Percentiles rank a stretch among this genome's conserved stretches.
phyloP scores from a whole-genome alignment of 2,113 vertebrate species.

The Sinosuthora webbiana region DNA sequence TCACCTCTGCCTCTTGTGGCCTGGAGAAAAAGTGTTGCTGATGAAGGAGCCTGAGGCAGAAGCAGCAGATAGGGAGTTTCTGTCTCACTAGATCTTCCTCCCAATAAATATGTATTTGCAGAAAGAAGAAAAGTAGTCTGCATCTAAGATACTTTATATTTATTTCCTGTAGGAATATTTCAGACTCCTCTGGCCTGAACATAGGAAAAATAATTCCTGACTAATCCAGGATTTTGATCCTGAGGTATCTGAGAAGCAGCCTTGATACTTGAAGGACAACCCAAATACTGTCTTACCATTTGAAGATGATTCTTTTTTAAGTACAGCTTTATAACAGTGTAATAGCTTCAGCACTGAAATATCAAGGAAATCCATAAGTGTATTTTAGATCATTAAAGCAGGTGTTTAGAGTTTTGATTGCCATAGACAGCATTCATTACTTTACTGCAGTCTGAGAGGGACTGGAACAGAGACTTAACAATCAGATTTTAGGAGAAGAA shows the following conservation, averaged over 20 bases:
- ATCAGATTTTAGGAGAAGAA: background rate
- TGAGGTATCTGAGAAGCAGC: background rate
- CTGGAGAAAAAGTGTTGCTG: background rate
- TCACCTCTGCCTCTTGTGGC: rapidly evolving
- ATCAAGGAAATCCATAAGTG: background rate
- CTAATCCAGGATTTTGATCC: background rate
- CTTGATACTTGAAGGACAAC: background rate
- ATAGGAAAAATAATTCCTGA: background rate
- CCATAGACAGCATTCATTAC: background rate
- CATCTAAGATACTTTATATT: background rate
- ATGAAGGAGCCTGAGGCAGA: background rate
- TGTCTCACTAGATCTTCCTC: background rate
- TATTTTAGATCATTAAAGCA: background rate
- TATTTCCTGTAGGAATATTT: background rate
- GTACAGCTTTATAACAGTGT: background rate
- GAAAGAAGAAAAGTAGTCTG: background rate
- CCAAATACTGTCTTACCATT: background rate
- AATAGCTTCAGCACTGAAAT: background rate
- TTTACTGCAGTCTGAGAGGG: background rate
- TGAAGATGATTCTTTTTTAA: background rate
- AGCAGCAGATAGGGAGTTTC: background rate
- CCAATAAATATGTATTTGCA: background rate
- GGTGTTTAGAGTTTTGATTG: background rate
- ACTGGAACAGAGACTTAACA: background rate
- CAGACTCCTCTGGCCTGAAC: background rate